Evolutionary conservation across 2,797 vertebrate genomes (phyloP).

Genomic region (Sebastes hubbsi): DNA sequence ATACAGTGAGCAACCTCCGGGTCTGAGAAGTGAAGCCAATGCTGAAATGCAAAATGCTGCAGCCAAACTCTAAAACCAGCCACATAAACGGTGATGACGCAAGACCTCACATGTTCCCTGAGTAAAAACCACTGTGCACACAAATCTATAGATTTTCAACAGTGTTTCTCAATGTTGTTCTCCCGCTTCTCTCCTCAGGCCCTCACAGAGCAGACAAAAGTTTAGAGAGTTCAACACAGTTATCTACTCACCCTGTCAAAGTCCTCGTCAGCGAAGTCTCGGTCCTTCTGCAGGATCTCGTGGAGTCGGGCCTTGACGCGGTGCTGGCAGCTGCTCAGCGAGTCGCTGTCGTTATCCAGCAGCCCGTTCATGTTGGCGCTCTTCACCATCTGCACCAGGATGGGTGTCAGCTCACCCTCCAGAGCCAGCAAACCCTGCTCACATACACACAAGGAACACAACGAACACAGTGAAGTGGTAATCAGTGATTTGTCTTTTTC

Average conservation of each 20-base stretch:
- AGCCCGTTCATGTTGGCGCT: slow-evolving; percentile 99
- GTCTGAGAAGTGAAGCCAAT: not conserved
- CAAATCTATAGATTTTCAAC: not conserved
- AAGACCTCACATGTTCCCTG: not conserved
- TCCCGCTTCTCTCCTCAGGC: not conserved
- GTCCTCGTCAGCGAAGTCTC: slow-evolving; percentile 89
- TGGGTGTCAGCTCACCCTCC: slow-evolving; percentile 97
- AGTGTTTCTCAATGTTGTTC: not conserved
- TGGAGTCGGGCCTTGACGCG: slow-evolving; percentile 94
- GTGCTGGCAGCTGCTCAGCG: slow-evolving; percentile 95
- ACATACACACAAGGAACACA: not conserved
- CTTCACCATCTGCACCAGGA: slow-evolving; percentile 99
- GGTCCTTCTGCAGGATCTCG: slow-evolving; percentile 95
- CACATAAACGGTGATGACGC: not conserved
- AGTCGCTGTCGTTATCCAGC: slow-evolving; percentile 95
- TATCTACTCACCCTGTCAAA: slow-evolving; percentile 87
- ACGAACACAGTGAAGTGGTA: not conserved
- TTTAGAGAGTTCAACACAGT: not conserved
- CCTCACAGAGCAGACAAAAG: not conserved
- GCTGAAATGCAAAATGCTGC: not conserved
- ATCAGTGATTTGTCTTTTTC: not conserved
- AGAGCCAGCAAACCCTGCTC: slow-evolving; percentile 93
- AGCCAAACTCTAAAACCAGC: not conserved
- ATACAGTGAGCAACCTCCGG: no score
- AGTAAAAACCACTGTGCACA: not conserved